Conservation (phyloP, 2,797 vertebrate genomes). For the Psittacula derbiana region DNA sequence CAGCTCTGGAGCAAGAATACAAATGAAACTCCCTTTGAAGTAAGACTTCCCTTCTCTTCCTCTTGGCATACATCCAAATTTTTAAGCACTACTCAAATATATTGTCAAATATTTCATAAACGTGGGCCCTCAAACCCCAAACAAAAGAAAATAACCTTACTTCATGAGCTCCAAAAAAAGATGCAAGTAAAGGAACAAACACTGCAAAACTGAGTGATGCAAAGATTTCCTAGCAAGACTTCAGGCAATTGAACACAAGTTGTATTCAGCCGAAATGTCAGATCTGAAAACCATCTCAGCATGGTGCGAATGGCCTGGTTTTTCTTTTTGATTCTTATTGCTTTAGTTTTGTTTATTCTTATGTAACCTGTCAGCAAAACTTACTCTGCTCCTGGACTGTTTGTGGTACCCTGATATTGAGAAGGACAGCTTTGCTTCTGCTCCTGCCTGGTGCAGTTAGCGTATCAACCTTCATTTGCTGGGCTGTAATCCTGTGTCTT, state of each 20-base stretch:
- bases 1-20: background rate
- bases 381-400: constrained; percentile 25
- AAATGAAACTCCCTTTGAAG: background rate
- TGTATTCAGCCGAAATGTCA: constrained; percentile 39
- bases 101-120: background rate
- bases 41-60: background rate
- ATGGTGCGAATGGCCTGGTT: constrained; percentile 47
- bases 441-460: constrained; percentile 55
- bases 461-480: background rate
- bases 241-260: constrained; percentile 1
- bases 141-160: background rate
- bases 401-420: constrained; percentile 45
- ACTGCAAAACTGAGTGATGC: background rate
- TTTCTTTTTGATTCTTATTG: constrained; percentile 49
- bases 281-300: constrained; percentile 50
- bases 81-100: background rate
- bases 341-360: constrained; percentile 69
- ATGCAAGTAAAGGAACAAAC: background rate
- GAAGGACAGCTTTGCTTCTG: constrained; percentile 65
- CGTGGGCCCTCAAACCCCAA: background rate
- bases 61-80: background rate
- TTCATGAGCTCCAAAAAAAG: background rate
- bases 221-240: constrained; percentile 16
- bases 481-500: constrained; percentile 42
- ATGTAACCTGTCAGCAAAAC: constrained; percentile 67